Conservation (phyloP, 2,797 vertebrate genomes). For the Sciaenops ocellatus region DNA sequence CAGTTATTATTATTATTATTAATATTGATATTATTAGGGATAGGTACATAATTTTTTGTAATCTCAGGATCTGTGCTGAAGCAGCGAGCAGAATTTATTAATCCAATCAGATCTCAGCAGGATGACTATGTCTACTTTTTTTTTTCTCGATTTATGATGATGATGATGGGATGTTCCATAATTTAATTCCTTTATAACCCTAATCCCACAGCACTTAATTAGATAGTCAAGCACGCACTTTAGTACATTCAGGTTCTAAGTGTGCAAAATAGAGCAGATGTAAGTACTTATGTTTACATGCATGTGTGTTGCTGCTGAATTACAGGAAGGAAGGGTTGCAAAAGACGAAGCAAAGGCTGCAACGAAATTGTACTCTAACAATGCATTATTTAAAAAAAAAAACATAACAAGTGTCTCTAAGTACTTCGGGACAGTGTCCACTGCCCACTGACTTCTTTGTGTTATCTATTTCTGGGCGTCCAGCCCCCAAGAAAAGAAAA, state of each 20-base stretch:
- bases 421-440: constrained; percentile 70
- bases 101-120: constrained; percentile 77
- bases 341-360: constrained; percentile 69
- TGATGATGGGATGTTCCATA: constrained; percentile 61
- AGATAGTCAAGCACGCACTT: constrained; percentile 83
- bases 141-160: background rate
- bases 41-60: constrained; percentile 73
- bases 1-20: constrained; percentile 27
- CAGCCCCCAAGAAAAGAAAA: constrained; percentile 22
- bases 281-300: constrained; percentile 85
- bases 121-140: constrained; percentile 59
- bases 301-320: constrained; percentile 82
- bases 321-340: constrained; percentile 69
- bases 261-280: constrained; percentile 81
- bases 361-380: constrained; percentile 71
- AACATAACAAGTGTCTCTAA: constrained; percentile 49
- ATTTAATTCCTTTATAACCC: constrained; percentile 67
- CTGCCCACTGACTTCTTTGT: constrained; percentile 67
- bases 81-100: constrained; percentile 74
- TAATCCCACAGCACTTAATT: constrained; percentile 83
- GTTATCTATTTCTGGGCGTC: constrained; percentile 47
- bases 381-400: constrained; percentile 66
- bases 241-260: constrained; percentile 84
- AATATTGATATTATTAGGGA: constrained; percentile 45
- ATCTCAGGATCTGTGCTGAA: constrained; percentile 83